Evolutionary conservation across 2,113 vertebrate species (phyloP).

Genomic region (Scomber colias): DNA sequence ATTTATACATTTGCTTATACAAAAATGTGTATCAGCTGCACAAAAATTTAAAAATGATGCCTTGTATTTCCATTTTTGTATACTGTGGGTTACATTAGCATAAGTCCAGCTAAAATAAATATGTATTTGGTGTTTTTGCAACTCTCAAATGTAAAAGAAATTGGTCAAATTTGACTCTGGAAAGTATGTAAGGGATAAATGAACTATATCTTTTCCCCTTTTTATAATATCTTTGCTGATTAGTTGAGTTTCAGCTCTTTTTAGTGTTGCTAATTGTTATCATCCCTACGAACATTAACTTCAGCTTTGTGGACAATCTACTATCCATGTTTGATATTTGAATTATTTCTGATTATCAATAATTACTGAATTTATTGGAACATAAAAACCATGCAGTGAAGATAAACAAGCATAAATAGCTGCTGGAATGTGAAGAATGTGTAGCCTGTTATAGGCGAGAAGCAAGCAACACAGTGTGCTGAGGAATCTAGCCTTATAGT

Average conservation of each 20-base stretch:
- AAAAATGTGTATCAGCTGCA: no score
- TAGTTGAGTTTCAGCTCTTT: not conserved
- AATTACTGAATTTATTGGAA: constrained; percentile 2
- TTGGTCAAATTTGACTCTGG: no score
- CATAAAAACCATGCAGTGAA: not conserved
- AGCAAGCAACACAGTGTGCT: not conserved
- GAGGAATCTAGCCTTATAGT: not conserved
- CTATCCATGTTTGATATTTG: not conserved
- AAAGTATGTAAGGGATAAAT: no score
- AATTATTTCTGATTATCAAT: constrained; percentile 24
- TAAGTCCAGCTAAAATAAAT: no score
- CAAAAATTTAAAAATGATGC: no score
- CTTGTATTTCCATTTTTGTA: no score
- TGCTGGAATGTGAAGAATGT: constrained; percentile 3
- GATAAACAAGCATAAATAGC: constrained; percentile 1
- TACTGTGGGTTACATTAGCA: no score
- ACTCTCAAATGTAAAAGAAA: no score
- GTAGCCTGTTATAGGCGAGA: not conserved
- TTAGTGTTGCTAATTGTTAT: not conserved
- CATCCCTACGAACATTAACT: not conserved
- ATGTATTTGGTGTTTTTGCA: no score
- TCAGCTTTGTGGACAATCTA: not conserved
- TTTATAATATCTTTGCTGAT: not conserved
- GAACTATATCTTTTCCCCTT: not conserved
- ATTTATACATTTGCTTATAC: no score